These are phyloP conservation scores for Mythimna impura DNA, from an alignment of 2,888 invertebrate genomes.

Conservation along the genomic window DNA sequence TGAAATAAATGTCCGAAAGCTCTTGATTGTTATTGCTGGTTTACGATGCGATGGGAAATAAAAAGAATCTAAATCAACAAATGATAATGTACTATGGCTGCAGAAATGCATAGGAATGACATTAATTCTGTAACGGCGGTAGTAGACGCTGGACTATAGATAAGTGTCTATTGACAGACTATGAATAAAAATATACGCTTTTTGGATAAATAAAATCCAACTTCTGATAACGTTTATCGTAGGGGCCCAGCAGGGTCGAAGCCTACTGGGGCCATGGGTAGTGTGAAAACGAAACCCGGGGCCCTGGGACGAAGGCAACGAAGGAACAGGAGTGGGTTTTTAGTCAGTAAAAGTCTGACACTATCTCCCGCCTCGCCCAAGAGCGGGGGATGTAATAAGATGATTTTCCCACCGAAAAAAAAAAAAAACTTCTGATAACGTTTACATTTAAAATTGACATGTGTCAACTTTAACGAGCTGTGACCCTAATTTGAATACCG, in stretches of 20 bases:
- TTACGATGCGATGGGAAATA: slow-evolving; percentile 36
- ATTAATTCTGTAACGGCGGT: slow-evolving; percentile 19
- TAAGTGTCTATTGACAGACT: slow-evolving; percentile 27
- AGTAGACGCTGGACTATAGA: slow-evolving; percentile 7
- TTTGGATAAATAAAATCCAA: slow-evolving; percentile 18
- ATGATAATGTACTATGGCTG: slow-evolving; percentile 13
- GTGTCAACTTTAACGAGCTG: slow-evolving; percentile 23
- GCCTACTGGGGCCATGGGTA: too few relatives aligned
- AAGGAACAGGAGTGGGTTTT: too few relatives aligned
- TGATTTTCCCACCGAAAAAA: too few relatives aligned
- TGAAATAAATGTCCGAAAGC: slow-evolving; percentile 34
- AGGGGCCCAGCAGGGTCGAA: too few relatives aligned
- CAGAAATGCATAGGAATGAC: slow-evolving; percentile 37
- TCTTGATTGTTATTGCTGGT: slow-evolving; percentile 47
- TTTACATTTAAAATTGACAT: slow-evolving; percentile 33
- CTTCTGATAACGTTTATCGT: slow-evolving; percentile 28
- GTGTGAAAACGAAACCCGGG: too few relatives aligned
- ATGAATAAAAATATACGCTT: slow-evolving; percentile 31
- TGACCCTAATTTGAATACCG: slow-evolving; percentile 13
- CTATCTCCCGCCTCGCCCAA: too few relatives aligned
- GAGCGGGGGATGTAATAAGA: too few relatives aligned
- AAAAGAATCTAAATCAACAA: slow-evolving; percentile 21
- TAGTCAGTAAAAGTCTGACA: too few relatives aligned
- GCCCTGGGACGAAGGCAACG: too few relatives aligned
- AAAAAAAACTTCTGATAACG: slow-evolving; percentile 17